phyloP scores from a whole-genome alignment of 2,888 invertebrate species.

The Neoaliturus tenellus region DNA sequence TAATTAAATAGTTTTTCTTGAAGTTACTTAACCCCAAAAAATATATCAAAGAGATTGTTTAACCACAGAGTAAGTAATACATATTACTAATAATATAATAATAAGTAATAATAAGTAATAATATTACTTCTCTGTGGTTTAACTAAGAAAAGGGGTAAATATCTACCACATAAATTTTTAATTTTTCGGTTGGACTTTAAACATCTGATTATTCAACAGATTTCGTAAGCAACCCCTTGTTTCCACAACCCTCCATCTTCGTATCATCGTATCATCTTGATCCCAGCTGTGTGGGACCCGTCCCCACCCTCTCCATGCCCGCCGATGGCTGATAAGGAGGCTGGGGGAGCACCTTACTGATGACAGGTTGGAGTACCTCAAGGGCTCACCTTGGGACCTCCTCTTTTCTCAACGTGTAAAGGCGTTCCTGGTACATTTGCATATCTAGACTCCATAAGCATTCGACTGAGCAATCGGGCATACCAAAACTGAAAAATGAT shows the following conservation, averaged over 20 bases:
- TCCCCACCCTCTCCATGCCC: neutral
- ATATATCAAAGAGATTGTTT: no score
- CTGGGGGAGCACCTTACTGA: neutral
- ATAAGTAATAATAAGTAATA: no score
- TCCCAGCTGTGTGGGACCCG: neutral
- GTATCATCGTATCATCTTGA: neutral
- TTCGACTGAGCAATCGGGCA: neutral
- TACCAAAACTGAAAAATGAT: no score
- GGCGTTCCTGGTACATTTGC: neutral
- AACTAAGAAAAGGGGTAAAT: no score
- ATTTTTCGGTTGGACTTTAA: no score
- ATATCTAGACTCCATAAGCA: neutral
- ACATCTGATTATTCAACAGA: neutral
- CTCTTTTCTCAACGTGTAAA: neutral
- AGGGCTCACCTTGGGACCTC: neutral
- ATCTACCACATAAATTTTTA: no score
- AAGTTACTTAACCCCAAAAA: no score
- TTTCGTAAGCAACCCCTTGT: neutral
- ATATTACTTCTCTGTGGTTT: no score
- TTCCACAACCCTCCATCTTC: neutral
- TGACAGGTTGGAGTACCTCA: neutral
- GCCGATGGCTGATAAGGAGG: neutral
- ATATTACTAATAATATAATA: no score
- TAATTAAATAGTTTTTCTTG: no score
- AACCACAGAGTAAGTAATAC: no score